phyloP scores from a whole-genome alignment of 2,888 invertebrate species.

The Rotaria macrura region DNA sequence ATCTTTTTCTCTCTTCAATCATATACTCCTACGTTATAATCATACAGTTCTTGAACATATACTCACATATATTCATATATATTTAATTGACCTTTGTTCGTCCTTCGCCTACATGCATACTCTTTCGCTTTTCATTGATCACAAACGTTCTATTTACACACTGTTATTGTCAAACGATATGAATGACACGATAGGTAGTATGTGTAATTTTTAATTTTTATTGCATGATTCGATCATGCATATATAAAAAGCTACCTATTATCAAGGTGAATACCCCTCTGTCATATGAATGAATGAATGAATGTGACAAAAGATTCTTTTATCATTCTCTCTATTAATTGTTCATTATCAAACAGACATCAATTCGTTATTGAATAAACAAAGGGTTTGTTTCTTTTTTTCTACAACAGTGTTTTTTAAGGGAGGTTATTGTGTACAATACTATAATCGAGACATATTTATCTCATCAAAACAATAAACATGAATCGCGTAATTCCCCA shows the following conservation, averaged over 20 bases:
- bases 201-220: background rate
- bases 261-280: background rate
- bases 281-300: background rate
- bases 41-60: background rate
- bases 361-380: background rate
- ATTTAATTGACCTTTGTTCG: conserved; percentile 8
- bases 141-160: background rate
- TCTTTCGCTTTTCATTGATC: conserved; percentile 3
- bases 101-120: background rate
- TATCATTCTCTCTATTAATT: too few relatives aligned
- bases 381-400: background rate
- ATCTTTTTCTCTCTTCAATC: background rate
- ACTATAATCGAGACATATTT: background rate
- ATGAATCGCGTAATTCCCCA: background rate
- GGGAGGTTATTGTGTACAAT: background rate
- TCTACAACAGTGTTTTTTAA: background rate
- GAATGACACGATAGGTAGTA: background rate
- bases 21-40: background rate
- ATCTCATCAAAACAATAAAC: background rate
- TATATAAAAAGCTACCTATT: background rate
- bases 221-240: background rate
- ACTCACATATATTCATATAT: background rate
- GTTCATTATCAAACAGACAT: background rate
- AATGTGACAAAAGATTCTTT: background rate
- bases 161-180: background rate